These are phyloP conservation scores for Cliona cf. orientalis DNA, from an alignment of 37 sponge, comb jelly and placozoan species.

Conservation along the genomic window DNA sequence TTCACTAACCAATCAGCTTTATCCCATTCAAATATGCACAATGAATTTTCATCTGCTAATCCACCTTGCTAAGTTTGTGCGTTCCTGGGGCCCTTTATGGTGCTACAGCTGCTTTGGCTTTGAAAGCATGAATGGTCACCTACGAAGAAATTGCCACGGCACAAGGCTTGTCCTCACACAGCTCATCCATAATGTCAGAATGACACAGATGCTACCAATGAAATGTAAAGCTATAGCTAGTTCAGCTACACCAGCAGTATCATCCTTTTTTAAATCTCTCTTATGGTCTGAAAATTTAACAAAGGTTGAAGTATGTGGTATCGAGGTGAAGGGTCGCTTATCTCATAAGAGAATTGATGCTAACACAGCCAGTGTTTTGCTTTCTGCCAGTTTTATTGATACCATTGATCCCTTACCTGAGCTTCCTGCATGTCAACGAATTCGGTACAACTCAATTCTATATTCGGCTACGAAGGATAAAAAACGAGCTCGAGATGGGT, in stretches of 20 bases:
- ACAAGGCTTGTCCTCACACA: neutral
- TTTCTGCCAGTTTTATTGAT: neutral
- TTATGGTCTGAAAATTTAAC: neutral
- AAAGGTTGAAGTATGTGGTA: neutral
- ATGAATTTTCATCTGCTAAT: neutral
- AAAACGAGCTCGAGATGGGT: neutral
- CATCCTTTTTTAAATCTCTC: no score
- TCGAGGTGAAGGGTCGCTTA: neutral
- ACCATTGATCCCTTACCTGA: neutral
- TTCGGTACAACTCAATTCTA: neutral
- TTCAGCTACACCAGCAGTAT: neutral
- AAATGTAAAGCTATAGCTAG: neutral
- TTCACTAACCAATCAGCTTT: neutral
- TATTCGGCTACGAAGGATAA: neutral
- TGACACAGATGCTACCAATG: neutral
- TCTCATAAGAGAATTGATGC: neutral
- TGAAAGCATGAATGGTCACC: neutral
- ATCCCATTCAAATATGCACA: neutral
- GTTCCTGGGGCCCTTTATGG: slow-evolving; percentile 3
- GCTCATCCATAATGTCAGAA: neutral
- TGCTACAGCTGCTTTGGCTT: no score
- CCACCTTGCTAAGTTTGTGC: neutral
- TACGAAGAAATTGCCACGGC: neutral
- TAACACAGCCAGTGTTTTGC: neutral
- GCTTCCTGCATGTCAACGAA: neutral